A percentile compares a stretch with the other conserved stretches of the same genome.
These are phyloP conservation scores for Enteromius afrohamiltoni DNA, from an alignment of 2,797 vertebrate species.

Conservation along the genomic window DNA sequence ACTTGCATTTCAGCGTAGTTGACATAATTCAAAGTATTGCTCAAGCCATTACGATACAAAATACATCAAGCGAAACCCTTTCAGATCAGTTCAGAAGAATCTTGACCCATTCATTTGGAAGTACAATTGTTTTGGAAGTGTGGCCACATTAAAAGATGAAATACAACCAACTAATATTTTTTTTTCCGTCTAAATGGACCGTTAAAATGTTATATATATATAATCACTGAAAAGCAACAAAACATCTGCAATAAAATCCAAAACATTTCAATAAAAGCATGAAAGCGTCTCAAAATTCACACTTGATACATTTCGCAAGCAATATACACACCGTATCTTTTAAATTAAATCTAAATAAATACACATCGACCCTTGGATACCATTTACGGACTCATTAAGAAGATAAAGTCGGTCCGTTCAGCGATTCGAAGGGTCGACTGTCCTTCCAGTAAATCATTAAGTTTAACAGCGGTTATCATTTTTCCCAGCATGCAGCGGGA, in stretches of 20 bases:
- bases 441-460: conserved; percentile 30
- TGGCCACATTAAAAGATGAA: conserved; percentile 5
- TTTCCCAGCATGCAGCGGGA: conserved; percentile 52
- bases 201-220: conserved; percentile 6
- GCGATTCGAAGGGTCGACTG: background rate
- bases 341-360: conserved; percentile 32
- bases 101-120: background rate
- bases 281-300: conserved; percentile 33
- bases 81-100: background rate
- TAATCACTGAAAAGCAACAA: conserved; percentile 32
- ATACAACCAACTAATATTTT: background rate
- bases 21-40: conserved; percentile 43
- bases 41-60: conserved; percentile 43
- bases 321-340: conserved; percentile 29
- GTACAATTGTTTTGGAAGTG: background rate
- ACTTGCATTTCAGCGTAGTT: conserved; percentile 10
- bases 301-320: conserved; percentile 48
- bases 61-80: conserved; percentile 31
- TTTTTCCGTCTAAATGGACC: background rate
- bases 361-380: background rate
- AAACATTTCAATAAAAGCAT: conserved; percentile 44
- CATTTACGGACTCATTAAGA: background rate
- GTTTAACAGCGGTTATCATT: conserved; percentile 38
- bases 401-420: background rate
- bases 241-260: conserved; percentile 25